Evolutionary conservation across 2,888 invertebrate species (phyloP), one percentile per base, ranked within the genome.

Genomic region (Leptogaster cylindrica): DNA sequence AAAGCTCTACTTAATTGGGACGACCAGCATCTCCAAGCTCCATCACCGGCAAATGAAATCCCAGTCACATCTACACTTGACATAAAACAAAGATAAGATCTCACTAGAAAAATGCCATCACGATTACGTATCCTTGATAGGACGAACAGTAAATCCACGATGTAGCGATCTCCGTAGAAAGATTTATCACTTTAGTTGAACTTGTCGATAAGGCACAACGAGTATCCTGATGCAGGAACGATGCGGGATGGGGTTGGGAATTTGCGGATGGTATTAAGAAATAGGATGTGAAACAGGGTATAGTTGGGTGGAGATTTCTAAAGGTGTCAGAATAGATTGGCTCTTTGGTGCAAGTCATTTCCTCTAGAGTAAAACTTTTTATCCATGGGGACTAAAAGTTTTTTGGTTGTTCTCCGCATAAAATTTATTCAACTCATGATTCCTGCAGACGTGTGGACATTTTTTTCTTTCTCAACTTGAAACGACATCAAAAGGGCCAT

Each of bases 371-470:
- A 25, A 12, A 61, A 44, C 44, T 44, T 61, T 44, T 44, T 44
- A 41, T 12, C 31, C 44, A 28, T 28, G 14, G 44, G 61, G 12
- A 10, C 10, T 5, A 44, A 61, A n/a, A 61, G 18, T 61, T 28
- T 61, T 44, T 44, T 27, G 44, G 18, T 27, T 41, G 61, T 61
- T 7, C 39, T 44, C 36, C 31, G 44, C 28, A 44, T n/a, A n/a
- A 31, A 61, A 61, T 61, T 61, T 61, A 61, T 61, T 61, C 61
- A 61, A 44, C 61, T 61, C 61, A 61, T 61, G 61, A 61, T 44
- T 61, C 44, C 25, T 61, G 44, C 27, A 61, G 61, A 61, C 61
- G 61, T 61, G 61, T 27, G 41, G 61, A 61, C 61, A 61, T 44
- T 61, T 61, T 41, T 61, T 61, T 61, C 44, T 16, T 61, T 61